Evolutionary conservation across 2,113 vertebrate genomes (phyloP), one percentile per base, ranked within the genome.

Genomic region (Mola mola): DNA sequence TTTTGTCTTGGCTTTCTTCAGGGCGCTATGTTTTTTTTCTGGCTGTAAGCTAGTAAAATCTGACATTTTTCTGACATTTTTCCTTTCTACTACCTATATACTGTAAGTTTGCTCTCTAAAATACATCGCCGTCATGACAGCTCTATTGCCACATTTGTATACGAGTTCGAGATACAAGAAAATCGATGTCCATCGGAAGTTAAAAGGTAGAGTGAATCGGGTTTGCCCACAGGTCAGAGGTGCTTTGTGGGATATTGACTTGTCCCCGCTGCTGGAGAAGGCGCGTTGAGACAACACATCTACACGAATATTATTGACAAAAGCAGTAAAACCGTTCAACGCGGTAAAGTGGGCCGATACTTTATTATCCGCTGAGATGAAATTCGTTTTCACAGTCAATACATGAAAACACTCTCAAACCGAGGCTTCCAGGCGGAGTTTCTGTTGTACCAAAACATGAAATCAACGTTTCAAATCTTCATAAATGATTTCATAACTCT

Each of bases 191-290:
- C 40, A 68, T 83, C 31, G 69, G 82, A 83, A 81, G 82, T 75
- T 72, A 70, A 83, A 83, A 78, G 68, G 73, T 75, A 71, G 69
- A 81, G 44, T 38, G 51, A 49, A 66, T 55, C 74, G 57, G 71
- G 66, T 78, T 84, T 83, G 75, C 52, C 68, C 78, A 82, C 68
- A 77, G 85, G 85, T 90, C 85, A 87, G 69, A 78, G 79, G 78
- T 82, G 42, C 62, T 71, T 66, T 79, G 79, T 74, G 64, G 72
- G 56, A 67, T 87, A 87, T 87, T 74, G 86, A 87, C 82, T 57
- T 47, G 79, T 74, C 61, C 57, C 71, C 40, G 0, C 40, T 70
- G 72, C 63, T 59, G 61, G 64, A 79, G 43, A 53, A 61, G 71
- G 44, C 41, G n/a, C 47, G 7, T 60, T 66, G 67, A 76, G 71